Base-by-base conservation (phyloP, 37 sponge, comb jelly and placozoan species). In the Cladorhizidae sp. region DNA sequence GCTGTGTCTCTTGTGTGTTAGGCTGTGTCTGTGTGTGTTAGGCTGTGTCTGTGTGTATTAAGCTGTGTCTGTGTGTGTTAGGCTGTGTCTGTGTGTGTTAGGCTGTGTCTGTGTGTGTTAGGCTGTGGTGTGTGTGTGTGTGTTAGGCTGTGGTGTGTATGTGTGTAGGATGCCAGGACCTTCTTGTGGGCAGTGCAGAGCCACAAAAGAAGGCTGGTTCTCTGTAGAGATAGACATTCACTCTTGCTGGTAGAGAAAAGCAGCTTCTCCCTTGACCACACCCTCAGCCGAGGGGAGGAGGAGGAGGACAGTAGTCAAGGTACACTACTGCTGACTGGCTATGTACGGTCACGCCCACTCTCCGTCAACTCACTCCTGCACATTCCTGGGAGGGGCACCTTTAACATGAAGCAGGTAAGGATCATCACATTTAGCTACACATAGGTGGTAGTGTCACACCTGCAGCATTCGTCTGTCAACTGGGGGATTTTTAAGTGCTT, bases 281-380 rank as follows among this genome's bases (percentile, higher is more conserved):
- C 23, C 83, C 89, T 8, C 88, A 93, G 64, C 68, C 93, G 6
- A 74, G 85, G 20, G 91, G 72, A 45, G 50, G 36, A 36, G 15
- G 21, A 74, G 6, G 74, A 73, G 79, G 83, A 38, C 8, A 17
- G 33, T 64, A 9, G 9, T 45, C 49, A 45, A 12, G 87, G 87
- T 0, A 87, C 82, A 0, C 76, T 91, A 74, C 55, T 39, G 20
- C 86, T 93, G 41, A 81, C 89, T n/a, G 99, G 99, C 0, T 98
- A 94, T 57, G 61, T 98, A 29, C 58, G 99, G 33, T 92, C 91
- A 17, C 73, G 64, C 42, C 39, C 86, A 11, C 79, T 98, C 72
- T 89, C 92, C 32, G 90, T 88, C 15, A 91, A 98, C 74, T 40
- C 81, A 21, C 86, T 98, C 23, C 55, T 98, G 20, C 85, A 93